These are phyloP conservation scores for Chouioia cunea DNA, from an alignment of 2,888 invertebrate genomes.

Conservation along the genomic window DNA sequence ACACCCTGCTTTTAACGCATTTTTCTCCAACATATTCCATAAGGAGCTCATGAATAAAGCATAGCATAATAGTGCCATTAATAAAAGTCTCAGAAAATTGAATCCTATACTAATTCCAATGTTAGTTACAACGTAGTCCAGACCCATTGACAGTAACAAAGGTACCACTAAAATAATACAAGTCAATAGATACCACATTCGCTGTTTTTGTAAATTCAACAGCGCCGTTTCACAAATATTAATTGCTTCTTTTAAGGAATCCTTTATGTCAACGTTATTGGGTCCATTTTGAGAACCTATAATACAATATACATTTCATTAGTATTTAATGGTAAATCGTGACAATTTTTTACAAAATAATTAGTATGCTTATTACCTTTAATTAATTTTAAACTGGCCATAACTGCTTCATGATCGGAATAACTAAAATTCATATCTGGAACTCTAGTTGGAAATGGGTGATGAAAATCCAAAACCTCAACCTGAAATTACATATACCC, in stretches of 20 bases:
- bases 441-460: constrained; percentile 81
- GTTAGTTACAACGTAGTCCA: constrained; percentile 56
- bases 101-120: constrained; percentile 67
- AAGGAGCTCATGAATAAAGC: constrained; percentile 82
- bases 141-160: constrained; percentile 60
- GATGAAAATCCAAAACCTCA: constrained; percentile 72
- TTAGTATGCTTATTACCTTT: constrained; percentile 53
- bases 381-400: constrained; percentile 68
- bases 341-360: no score
- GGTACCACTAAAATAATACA: constrained; percentile 71
- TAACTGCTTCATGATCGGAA: constrained; percentile 92
- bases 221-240: constrained; percentile 74
- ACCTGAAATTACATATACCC: constrained; percentile 56
- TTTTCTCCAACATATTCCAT: constrained; percentile 86
- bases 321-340: no score
- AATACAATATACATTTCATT: background rate
- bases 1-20: constrained; percentile 82
- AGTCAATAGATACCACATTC: constrained; percentile 71
- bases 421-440: constrained; percentile 81
- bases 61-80: constrained; percentile 78
- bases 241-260: constrained; percentile 72
- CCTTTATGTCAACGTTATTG: constrained; percentile 54
- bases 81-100: constrained; percentile 74
- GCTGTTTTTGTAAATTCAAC: constrained; percentile 69
- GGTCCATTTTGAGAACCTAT: constrained; percentile 49